Base-by-base conservation (phyloP, 2,113 vertebrate species). In the Geothlypis trichas region DNA sequence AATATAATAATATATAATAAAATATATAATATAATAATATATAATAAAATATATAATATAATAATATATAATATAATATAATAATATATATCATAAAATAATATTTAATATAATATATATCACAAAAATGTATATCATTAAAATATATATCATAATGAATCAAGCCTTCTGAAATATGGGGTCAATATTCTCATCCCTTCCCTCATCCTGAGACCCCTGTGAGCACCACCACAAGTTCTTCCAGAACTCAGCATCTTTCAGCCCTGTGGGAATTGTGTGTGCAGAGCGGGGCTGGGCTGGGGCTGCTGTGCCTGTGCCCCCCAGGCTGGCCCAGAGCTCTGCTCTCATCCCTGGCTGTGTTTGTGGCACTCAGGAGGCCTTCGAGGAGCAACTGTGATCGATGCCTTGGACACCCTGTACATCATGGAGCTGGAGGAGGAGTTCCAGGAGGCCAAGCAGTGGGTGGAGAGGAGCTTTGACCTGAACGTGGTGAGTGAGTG, bases 371-470 rank as follows among this genome's bases (percentile, higher is more conserved):
- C 98, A 99, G 99, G 99, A 84, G 99, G 99, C 52, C 98, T 99
- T 87, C 98, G 98, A 63, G 99, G 99, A 96, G 99, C 99, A 3
- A 99, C 99, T 0, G 98, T 99, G 94, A 98, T 99, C 1, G 99
- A 99, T 71, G 99, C 99, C 49, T 98, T 99, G 57, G 99, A 99
- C 66, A 99, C 99, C 1, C 98, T 99, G 55, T 99, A 99, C 91
- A 99, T 99, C 95, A 99, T 99, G 99, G 99, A 99, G 62, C 95
- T 99, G 59, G 98, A 98, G 94, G 98, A 99, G 27, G 99, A 99
- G 88, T 99, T 99, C 94, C 98, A 98, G 35, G 99, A 99, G 78
- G 99, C 99, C 88, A 99, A 98, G 97, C 97, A 98, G 78, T 99
- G 99, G 99, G 99, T 99, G 68, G 97, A 98, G 96, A 98, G 97